Percentiles rank a stretch among this genome's conserved stretches.
phyloP scores from a whole-genome alignment of 2,797 vertebrate species.

The Acanthornis magna region DNA sequence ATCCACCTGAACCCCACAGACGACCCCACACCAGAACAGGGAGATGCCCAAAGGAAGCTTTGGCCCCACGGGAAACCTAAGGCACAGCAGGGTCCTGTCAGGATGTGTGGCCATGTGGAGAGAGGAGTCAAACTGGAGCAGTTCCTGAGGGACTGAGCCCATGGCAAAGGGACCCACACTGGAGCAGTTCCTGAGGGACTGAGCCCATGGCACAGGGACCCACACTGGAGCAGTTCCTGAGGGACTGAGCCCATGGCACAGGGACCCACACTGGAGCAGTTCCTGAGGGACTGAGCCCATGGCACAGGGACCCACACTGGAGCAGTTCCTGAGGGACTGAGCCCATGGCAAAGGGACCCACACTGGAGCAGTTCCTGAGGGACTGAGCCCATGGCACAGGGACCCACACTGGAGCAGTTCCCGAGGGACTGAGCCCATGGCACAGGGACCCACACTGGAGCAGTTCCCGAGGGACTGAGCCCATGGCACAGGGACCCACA shows the following conservation, averaged over 20 bases:
- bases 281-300: no score
- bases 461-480: background rate
- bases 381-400: no score
- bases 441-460: background rate
- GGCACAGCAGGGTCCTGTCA: background rate
- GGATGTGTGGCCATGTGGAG: background rate
- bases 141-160: background rate
- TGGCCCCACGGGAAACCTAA: rapidly evolving
- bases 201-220: no score
- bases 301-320: no score
- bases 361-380: background rate
- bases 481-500: no score
- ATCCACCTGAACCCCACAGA: background rate
- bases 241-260: background rate
- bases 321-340: no score
- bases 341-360: no score
- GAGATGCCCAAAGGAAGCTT: background rate
- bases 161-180: background rate
- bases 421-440: background rate
- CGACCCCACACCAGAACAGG: background rate
- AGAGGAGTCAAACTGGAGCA: background rate
- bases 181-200: background rate
- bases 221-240: background rate
- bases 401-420: background rate
- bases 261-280: background rate